Base-by-base conservation (phyloP, 2,888 invertebrate genomes). In the Camponotus fellah region DNA sequence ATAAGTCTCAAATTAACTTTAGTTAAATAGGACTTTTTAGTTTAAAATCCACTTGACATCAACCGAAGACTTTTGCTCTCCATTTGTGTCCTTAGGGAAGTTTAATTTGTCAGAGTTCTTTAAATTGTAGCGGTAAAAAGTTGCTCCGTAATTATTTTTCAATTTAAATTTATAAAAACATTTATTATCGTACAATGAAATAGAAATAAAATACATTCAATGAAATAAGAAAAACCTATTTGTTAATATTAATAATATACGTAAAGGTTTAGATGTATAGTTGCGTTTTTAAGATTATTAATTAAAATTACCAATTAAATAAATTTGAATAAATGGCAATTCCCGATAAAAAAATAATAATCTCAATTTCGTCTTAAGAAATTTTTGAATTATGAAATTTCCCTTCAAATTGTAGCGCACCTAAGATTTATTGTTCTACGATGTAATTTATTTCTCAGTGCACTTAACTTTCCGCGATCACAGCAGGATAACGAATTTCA, bases 21-120 rank as follows among this genome's bases (percentile, higher is more conserved):
- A 75, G 75, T 75, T 75, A 34, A 46, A 64, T 34, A 46, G 34
- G 46, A 64, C 75, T 72, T 72, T 72, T 72, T 72, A 72, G 49
- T 65, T 17, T 62, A 69, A 77, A 58, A 56, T 60, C 46, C 58
- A 69, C 58, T 71, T 37, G 71, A 80, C 71, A 60, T 79, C 17
- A 37, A 60, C 46, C 10, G 49, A 49, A 49, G 46, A 80, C 12
- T 71, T 71, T 71, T 46, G 34, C 43, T 71, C 60, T 80, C 62
- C 34, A 37, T 49, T 80, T 80, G 46, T 79, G 60, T 72, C 6
- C 34, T 10, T 21, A n/a, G 14, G 14, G 6, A 77, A 46, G 77
- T 77, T 56, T 43, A 62, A 71, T 80, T 80, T 60, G 34, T 60
- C 46, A 37, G 26, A 80, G 46, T 80, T 71, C 6, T 60, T 71